Conservation (phyloP, 2,888 invertebrate species). For the Malacosoma neustria region DNA sequence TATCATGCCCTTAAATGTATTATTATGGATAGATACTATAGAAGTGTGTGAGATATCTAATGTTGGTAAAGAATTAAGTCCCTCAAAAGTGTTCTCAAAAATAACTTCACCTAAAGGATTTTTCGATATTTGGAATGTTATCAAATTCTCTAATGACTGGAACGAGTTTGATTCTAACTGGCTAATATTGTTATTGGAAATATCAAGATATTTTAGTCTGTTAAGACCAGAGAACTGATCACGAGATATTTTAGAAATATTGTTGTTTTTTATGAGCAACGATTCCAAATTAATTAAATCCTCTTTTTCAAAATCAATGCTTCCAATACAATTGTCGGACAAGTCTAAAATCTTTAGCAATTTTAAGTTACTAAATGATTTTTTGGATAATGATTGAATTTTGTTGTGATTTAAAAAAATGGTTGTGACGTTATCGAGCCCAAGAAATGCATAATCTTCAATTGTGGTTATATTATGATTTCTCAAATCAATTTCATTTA, state of each 20-base stretch:
- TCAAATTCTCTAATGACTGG: slow-evolving; percentile 24
- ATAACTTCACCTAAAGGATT: slow-evolving; percentile 37
- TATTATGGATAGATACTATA: slow-evolving; percentile 31
- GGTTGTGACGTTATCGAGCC: slow-evolving; percentile 22
- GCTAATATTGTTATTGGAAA: slow-evolving; percentile 42
- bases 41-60: slow-evolving; percentile 41
- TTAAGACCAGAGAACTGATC: slow-evolving; percentile 27
- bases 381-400: slow-evolving; percentile 23
- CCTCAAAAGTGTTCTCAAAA: slow-evolving; percentile 34
- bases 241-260: slow-evolving; percentile 26
- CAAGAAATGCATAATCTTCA: slow-evolving; percentile 39
- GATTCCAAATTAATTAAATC: slow-evolving; percentile 30
- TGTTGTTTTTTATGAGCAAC: slow-evolving; percentile 32
- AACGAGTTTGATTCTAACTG: slow-evolving; percentile 33
- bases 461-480: slow-evolving; percentile 30
- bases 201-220: slow-evolving; percentile 33
- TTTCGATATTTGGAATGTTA: slow-evolving; percentile 35
- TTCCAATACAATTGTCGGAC: slow-evolving; percentile 35
- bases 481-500: slow-evolving; percentile 31
- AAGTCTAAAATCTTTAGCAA: slow-evolving; percentile 33
- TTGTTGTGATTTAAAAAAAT: slow-evolving; percentile 39
- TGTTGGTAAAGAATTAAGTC: slow-evolving; percentile 32
- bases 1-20: slow-evolving; percentile 40
- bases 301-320: slow-evolving; percentile 32
- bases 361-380: slow-evolving; percentile 30